Evolutionary conservation across 2,797 vertebrate genomes (phyloP), one percentile per base, ranked within the genome.

Genomic region (Hyperoplus immaculatus): DNA sequence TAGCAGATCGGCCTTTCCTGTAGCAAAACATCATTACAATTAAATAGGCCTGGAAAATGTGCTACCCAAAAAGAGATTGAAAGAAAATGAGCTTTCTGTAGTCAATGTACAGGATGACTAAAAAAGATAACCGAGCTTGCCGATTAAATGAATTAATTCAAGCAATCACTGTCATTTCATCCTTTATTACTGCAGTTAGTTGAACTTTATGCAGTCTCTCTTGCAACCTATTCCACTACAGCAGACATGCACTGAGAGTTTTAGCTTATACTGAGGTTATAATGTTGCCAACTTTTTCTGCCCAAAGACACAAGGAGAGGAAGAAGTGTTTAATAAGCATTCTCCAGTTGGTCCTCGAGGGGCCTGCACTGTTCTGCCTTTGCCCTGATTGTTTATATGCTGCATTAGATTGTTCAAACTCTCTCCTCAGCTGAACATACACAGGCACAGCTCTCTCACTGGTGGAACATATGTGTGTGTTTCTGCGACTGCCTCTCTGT

Each of bases 271-370:
- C 38, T 65, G 58, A 83, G 77, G 73, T 77, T 67, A 69, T 55
- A 38, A 29, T 65, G 49, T 54, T 79, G 84, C 18, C 66, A 82
- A 29, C 60, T 21, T 61, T 59, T 47, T 68, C 50, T 57, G 68
- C 65, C 72, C 81, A 83, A 84, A 88, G 78, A 85, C 78, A 87
- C 12, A 15, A 69, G 8, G 21, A 78, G 55, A 79, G 57, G 71
- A 82, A 39, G 81, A 78, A 79, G 63, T 78, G 84, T 82, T 11
- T 69, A 61, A 80, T 88, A 80, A 83, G 79, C 76, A 62, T 72
- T 83, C 67, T 68, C 38, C 5, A 41, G 53, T 46, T 38, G 54
- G 67, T 72, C 84, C 80, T 66, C 46, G 11, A 77, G 78, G 83
- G 49, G 72, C 78, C 78, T 72, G 15, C 51, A 57, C 65, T 59